Conservation (phyloP, 2,888 invertebrate species). For the Tethea ocularis region DNA sequence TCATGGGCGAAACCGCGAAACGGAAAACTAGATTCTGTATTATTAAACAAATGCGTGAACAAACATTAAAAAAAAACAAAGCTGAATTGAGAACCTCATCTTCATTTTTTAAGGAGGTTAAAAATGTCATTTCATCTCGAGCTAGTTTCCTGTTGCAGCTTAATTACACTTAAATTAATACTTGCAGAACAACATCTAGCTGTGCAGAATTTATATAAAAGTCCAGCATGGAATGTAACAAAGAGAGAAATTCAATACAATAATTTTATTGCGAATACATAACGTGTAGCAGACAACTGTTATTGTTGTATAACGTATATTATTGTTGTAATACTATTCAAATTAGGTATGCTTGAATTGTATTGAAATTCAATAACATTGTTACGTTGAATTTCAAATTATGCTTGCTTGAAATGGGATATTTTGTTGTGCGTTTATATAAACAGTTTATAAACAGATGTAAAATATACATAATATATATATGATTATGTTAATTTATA, state of each 20-base stretch:
- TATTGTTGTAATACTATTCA: background rate
- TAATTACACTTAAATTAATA: background rate
- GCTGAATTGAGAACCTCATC: too few relatives aligned
- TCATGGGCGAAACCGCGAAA: too few relatives aligned
- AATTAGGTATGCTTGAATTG: background rate
- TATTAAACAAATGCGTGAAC: too few relatives aligned
- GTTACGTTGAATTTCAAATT: background rate
- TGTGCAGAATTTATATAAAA: background rate
- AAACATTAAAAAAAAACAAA: too few relatives aligned
- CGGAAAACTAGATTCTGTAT: too few relatives aligned
- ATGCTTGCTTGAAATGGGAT: background rate
- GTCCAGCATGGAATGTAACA: background rate
- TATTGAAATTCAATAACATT: background rate
- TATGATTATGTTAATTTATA: too few relatives aligned
- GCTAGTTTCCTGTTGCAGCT: background rate
- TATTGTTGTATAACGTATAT: background rate
- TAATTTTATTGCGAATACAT: background rate
- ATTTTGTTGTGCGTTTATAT: too few relatives aligned
- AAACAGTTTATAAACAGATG: too few relatives aligned
- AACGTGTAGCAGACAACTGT: background rate
- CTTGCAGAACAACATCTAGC: background rate
- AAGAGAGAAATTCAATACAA: background rate
- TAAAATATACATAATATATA: too few relatives aligned
- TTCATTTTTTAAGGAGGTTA: too few relatives aligned
- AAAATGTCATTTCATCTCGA: background rate